Evolutionary conservation across 2,888 invertebrate species (phyloP), one percentile per base, ranked within the genome.

Genomic region (Papilio gigon): DNA sequence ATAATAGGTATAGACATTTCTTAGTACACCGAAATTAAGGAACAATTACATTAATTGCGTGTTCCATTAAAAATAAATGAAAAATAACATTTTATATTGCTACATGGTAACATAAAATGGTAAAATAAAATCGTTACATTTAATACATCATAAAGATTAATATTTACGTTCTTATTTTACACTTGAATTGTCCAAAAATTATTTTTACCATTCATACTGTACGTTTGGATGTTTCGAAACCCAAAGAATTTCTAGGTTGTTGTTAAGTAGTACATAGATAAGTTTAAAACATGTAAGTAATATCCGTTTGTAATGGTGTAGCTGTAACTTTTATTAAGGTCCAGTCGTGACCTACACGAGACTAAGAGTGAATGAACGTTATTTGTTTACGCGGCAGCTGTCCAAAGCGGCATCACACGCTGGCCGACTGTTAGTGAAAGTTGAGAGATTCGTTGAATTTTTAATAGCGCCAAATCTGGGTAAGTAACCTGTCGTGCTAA

Each of bases 391-490:
- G 65, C 44, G 65, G 65, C 56, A 37, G 56, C 56, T 44, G 58
- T 62, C 50, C 42, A 58, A 63, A 70, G 62, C 33, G 60, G 33
- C 69, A 65, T 65, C 53, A 70, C 59, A 65, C 65, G 78, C 76
- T 82, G 81, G 81, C 80, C 78, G 80, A 58, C 79, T 79, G 82
- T 77, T 82, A 89, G 90, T 90, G 90, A 91, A 91, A 91, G 91
- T 90, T 84, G 84, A 85, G 88, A 86, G 86, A 88, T 89, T 88
- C 85, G 84, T 86, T 86, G 88, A 88, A 88, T 86, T 87, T 88
- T 89, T 88, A 90, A 88, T 88, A 87, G 84, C 85, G 80, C 83
- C 83, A 86, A 86, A 89, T 85, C 86, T 89, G 87, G 87, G 87
- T 84, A 88, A 87, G 85, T 84, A 80, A 86, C 88, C 84, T 87